Evolutionary conservation across 1,140 invertebrate genomes (phyloP), one percentile per base, ranked within the genome.

Genomic region (Heliconius himera): DNA sequence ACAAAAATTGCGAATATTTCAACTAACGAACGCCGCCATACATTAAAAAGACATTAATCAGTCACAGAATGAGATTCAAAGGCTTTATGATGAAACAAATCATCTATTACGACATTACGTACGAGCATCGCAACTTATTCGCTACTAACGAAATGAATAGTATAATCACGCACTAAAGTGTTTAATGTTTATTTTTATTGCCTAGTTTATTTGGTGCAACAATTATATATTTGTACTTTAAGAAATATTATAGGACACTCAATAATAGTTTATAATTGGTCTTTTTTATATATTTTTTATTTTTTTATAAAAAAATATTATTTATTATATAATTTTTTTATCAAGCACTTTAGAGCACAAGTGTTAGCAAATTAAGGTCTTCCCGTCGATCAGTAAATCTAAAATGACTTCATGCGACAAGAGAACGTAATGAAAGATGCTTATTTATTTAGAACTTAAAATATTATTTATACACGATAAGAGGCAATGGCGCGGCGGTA

Each of bases 51-150:
- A 3, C 60, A 66, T 66, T 16, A 66, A 66, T 66, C 13, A 26
- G 26, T 29, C 3, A 16, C 60, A 29, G 60, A 66, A 66, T 66
- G 8, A 66, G 60, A 66, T 66, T 66, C 60, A 66, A 66, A 66
- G 60, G 22, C 26, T 18, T 66, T 66, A 16, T 66, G 60, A 26
- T 66, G 60, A 66, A 66, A 66, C 60, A 66, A 66, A 66, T 66
- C 26, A 66, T 66, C 22, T 66, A 66, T 66, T 66, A 66, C 60
- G 60, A 18, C 60, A 66, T 8, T 20, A 20, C 49, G 18, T 66
- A 66, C 26, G 22, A 66, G 22, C 22, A 66, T 66, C 60, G 60
- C 26, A 66, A 66, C 60, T 22, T 60, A 60, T 22, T 9, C 20
- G n/a, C 54, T 60, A 60, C 54, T 60, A 60, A 22, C n/a, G 20